Evolutionary conservation across 2,113 vertebrate species (phyloP), one percentile per base, ranked within the genome.

Genomic region (Platysteira castanea): DNA sequence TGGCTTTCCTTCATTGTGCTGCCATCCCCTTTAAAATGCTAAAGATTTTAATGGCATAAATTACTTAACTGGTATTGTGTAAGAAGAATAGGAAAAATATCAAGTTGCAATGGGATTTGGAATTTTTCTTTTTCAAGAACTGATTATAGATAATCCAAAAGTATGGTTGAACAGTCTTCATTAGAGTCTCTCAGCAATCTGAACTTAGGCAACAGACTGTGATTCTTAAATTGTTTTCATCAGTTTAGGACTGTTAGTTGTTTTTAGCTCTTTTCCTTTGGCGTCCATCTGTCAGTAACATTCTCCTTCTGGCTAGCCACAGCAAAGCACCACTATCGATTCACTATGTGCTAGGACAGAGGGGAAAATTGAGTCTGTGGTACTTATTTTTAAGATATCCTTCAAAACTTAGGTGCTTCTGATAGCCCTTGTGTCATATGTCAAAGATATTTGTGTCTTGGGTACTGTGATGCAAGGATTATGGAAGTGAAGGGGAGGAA

Each of bases 201-300:
- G 64, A 93, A 90, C 30, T 68, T 57, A 39, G 20, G 63, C 67
- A 96, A 67, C 94, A 95, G 87, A 61, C 94, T 84, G 69, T 49
- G 75, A 50, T 85, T 93, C 42, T 93, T 63, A 59, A 59, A 74
- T 67, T 59, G 88, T 94, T 94, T 91, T 93, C 87, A 93, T 89
- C 87, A 19, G 50, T 93, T 76, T 82, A 82, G 67, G 75, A 74
- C 74, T 69, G 56, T 86, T 88, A 74, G 79, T 80, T 68, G 67
- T 77, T 95, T 96, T 95, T 93, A 92, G 71, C 42, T 83, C 82
- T 80, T 91, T 93, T 82, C 87, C 79, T 96, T 77, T 44, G 60
- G 54, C 52, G 77, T 80, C 95, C 92, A 93, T 95, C 93, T 96
- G 95, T 94, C 82, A 88, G 47, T 56, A 85, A n/a, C 1, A 0